Percentiles rank a stretch among this genome's conserved stretches.
phyloP scores from a whole-genome alignment of 2,888 invertebrate species.

The Pyrochroa serraticornis region DNA sequence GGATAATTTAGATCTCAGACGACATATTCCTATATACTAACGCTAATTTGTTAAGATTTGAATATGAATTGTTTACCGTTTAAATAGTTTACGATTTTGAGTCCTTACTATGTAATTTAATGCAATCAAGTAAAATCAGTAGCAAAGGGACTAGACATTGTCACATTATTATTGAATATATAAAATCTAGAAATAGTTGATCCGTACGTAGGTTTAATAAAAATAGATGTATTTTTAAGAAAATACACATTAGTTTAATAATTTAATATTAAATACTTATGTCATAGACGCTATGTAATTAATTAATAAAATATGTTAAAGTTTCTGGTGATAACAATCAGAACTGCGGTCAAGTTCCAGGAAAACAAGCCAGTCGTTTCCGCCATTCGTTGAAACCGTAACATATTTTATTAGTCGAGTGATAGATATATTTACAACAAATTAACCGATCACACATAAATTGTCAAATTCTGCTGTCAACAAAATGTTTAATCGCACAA shows the following conservation, averaged over 20 bases:
- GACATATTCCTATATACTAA: slow-evolving; percentile 39
- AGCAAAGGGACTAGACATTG: slow-evolving; percentile 51
- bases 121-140: slow-evolving; percentile 55
- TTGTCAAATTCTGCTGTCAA: slow-evolving; percentile 45
- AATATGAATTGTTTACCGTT: slow-evolving; percentile 37
- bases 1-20: slow-evolving; percentile 37
- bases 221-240: slow-evolving; percentile 54
- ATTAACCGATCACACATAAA: slow-evolving; percentile 37
- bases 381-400: slow-evolving; percentile 15
- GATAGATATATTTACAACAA: slow-evolving; percentile 40
- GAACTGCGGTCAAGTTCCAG: not conserved
- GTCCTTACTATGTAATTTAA: slow-evolving; percentile 57
- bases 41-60: slow-evolving; percentile 37
- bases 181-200: slow-evolving; percentile 58
- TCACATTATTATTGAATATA: slow-evolving; percentile 57
- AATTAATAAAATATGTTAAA: slow-evolving; percentile 45
- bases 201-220: slow-evolving; percentile 57
- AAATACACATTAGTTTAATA: slow-evolving; percentile 54
- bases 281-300: slow-evolving; percentile 45
- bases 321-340: slow-evolving; percentile 12
- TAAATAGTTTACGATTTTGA: slow-evolving; percentile 30
- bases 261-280: slow-evolving; percentile 48
- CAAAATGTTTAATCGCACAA: slow-evolving; percentile 45
- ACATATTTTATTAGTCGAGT: slow-evolving; percentile 40
- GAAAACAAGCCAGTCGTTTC: not conserved